Percentiles rank a stretch among this genome's conserved stretches.
These are phyloP conservation scores for Nesogale talazaci DNA, from an alignment of 2,113 vertebrate genomes.

Conservation along the genomic window DNA sequence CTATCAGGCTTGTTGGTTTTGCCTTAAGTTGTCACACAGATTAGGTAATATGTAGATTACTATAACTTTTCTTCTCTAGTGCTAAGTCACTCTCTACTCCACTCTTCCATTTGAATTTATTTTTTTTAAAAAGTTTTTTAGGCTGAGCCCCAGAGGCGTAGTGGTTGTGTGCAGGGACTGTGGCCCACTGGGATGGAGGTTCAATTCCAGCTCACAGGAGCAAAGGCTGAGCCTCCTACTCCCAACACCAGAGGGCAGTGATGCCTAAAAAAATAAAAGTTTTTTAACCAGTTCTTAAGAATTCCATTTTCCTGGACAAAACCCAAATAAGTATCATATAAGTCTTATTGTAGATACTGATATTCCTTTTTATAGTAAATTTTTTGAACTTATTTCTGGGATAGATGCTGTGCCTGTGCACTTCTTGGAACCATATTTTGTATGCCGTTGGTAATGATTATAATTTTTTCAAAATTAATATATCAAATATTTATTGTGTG, in stretches of 20 bases:
- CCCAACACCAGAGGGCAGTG: too few relatives aligned
- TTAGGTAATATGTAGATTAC: not conserved
- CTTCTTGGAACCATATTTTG: not conserved
- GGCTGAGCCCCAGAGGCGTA: too few relatives aligned
- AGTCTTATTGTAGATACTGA: not conserved
- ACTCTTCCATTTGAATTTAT: not conserved
- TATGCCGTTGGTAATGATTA: not conserved
- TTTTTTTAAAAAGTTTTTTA: too few relatives aligned
- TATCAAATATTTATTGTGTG: not conserved
- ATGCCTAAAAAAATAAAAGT: not conserved
- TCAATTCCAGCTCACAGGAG: too few relatives aligned
- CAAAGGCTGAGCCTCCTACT: too few relatives aligned
- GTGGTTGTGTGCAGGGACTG: too few relatives aligned
- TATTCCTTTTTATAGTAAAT: conserved; percentile 48
- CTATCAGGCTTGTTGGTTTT: not conserved
- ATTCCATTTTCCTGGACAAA: not conserved
- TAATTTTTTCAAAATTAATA: not conserved
- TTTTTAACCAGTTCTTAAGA: not conserved
- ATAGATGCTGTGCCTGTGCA: not conserved
- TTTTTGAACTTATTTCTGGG: not conserved
- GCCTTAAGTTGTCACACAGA: not conserved
- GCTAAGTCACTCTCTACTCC: not conserved
- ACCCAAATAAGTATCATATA: not conserved
- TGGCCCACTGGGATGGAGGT: too few relatives aligned
- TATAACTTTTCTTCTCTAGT: not conserved